Evolutionary conservation across 2,797 vertebrate species (phyloP).

Genomic region (Pseudotriccus pelzelni): DNA sequence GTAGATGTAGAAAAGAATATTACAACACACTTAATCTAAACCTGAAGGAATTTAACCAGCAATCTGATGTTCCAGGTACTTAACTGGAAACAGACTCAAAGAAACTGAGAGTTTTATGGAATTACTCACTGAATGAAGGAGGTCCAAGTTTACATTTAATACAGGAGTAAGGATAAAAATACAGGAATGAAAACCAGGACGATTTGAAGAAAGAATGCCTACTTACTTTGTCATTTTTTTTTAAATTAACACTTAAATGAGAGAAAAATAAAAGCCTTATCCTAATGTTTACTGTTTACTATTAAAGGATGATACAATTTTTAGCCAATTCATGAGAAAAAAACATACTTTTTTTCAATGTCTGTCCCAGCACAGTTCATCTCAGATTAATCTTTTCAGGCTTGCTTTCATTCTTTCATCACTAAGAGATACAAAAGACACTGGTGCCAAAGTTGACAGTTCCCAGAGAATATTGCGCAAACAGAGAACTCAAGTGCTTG

Average conservation of each 20-base stretch:
- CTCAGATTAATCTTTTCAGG: not conserved
- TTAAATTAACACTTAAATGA: not conserved
- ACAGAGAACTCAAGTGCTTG: not conserved
- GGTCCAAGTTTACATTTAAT: not conserved
- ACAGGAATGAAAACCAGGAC: not conserved
- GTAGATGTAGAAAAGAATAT: not conserved
- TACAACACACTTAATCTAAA: not conserved
- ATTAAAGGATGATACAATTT: not conserved
- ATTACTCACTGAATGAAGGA: not conserved
- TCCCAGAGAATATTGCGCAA: conserved; percentile 21
- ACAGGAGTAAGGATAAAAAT: not conserved
- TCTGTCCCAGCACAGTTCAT: not conserved
- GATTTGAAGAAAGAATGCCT: not conserved
- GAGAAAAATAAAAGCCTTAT: not conserved
- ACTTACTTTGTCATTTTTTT: not conserved
- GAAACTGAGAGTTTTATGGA: not conserved
- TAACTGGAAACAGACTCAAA: not conserved
- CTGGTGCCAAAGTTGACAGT: not conserved
- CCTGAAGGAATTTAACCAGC: not conserved
- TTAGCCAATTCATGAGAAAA: not conserved
- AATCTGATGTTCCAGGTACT: not conserved
- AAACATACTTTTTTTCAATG: not conserved
- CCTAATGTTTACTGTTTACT: not conserved
- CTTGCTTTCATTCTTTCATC: conserved; percentile 5
- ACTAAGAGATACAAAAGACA: not conserved